Conservation (phyloP, 2,888 invertebrate genomes). For the Acronicta aceris region DNA sequence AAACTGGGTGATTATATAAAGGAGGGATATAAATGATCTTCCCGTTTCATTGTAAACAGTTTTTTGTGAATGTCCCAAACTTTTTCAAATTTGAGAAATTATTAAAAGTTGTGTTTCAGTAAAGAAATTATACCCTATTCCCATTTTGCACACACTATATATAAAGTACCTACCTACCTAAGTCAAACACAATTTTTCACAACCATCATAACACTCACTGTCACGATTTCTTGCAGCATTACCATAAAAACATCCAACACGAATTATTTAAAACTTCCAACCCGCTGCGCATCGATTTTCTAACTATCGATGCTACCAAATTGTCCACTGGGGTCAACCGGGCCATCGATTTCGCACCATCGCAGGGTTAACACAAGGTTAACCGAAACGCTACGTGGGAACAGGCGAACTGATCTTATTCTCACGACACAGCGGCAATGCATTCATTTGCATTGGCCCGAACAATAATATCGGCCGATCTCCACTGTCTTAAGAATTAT, state of each 20-base stretch:
- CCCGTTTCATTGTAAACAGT: too few species aligned
- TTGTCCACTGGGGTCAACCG: slow-evolving; percentile 53
- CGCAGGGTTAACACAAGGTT: slow-evolving; percentile 74
- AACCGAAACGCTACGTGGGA: slow-evolving; percentile 77
- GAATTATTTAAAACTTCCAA: slow-evolving; percentile 36
- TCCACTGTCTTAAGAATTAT: slow-evolving; percentile 50
- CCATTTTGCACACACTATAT: too few species aligned
- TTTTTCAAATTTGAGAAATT: too few species aligned
- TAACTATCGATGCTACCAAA: slow-evolving; percentile 53
- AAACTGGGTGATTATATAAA: too few species aligned
- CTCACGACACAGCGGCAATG: slow-evolving; percentile 70
- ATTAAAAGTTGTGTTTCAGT: too few species aligned
- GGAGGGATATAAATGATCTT: too few species aligned
- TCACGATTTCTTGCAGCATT: slow-evolving; percentile 13
- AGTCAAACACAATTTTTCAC: too few species aligned
- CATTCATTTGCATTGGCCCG: slow-evolving; percentile 74
- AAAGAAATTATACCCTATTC: too few species aligned
- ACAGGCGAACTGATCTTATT: slow-evolving; percentile 67
- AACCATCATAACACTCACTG: not conserved
- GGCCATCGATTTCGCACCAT: slow-evolving; percentile 73
- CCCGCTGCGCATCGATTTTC: slow-evolving; percentile 23
- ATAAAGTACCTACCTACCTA: too few species aligned
- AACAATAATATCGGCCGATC: slow-evolving; percentile 69
- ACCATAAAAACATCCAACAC: slow-evolving; percentile 21
- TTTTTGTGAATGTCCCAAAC: too few species aligned